Evolutionary conservation across 2,113 vertebrate species (phyloP).

Genomic region (Centrocercus urophasianus): DNA sequence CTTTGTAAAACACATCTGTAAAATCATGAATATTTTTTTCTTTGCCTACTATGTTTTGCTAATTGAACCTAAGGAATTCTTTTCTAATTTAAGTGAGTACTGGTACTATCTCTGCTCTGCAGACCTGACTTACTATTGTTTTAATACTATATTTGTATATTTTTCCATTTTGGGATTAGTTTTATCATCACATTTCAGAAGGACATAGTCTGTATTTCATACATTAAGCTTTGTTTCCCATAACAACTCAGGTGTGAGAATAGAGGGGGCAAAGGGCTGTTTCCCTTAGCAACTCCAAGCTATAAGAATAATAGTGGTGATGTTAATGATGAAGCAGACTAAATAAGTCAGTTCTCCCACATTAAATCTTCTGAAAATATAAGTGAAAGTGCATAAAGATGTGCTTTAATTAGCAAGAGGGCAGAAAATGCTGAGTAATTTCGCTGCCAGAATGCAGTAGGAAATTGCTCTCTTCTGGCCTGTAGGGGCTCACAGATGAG

Average conservation of each 20-base stretch:
- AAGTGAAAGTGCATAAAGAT: background rate
- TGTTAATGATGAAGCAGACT: background rate
- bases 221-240: background rate
- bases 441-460: background rate
- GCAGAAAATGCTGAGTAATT: background rate
- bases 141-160: constrained; percentile 37
- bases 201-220: background rate
- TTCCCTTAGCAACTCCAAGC: background rate
- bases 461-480: background rate
- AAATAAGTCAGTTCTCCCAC: background rate
- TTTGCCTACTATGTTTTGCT: background rate
- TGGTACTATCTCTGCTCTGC: constrained; percentile 22
- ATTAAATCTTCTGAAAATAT: background rate
- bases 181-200: background rate
- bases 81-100: constrained; percentile 51
- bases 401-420: background rate
- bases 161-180: background rate
- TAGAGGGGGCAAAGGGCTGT: background rate
- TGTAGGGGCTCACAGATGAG: background rate
- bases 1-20: constrained; percentile 22
- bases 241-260: background rate
- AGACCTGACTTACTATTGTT: constrained; percentile 33
- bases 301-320: background rate
- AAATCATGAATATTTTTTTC: background rate
- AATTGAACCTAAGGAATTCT: constrained; percentile 22